phyloP scores from a whole-genome alignment of 1,140 invertebrate genomes.

The Galleria mellonella region DNA sequence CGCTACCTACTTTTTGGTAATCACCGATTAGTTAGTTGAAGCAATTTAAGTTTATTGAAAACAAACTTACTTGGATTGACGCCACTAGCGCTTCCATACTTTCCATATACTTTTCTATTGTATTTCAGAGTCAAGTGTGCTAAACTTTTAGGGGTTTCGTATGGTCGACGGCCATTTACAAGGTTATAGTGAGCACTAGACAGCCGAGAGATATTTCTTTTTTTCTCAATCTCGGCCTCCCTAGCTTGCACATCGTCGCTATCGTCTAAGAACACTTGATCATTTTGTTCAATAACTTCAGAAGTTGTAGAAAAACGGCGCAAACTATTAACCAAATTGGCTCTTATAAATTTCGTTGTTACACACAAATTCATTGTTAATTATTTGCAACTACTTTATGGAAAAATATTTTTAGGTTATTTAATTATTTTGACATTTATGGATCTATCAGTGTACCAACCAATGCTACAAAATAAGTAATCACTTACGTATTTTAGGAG shows the following conservation, averaged over 20 bases:
- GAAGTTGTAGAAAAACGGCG: slow-evolving; percentile 35
- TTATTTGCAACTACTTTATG: slow-evolving; percentile 3
- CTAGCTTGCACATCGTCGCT: slow-evolving; percentile 40
- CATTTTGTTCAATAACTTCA: slow-evolving; percentile 44
- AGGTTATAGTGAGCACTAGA: slow-evolving; percentile 42
- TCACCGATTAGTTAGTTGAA: too few relatives aligned
- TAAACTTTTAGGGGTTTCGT: slow-evolving; percentile 35
- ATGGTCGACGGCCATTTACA: slow-evolving; percentile 41
- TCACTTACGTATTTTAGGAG: too few relatives aligned
- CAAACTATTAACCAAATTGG: slow-evolving; percentile 29
- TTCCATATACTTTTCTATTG: slow-evolving; percentile 60
- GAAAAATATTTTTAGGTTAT: slow-evolving; percentile 4
- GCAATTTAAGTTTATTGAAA: background rate
- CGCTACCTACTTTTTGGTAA: too few relatives aligned
- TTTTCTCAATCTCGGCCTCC: slow-evolving; percentile 52
- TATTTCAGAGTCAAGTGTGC: slow-evolving; percentile 64
- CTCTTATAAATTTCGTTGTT: slow-evolving; percentile 25
- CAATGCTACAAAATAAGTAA: too few relatives aligned
- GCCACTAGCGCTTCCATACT: slow-evolving; percentile 54
- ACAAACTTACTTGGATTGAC: slow-evolving; percentile 56
- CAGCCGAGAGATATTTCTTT: slow-evolving; percentile 52
- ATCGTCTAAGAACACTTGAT: slow-evolving; percentile 49
- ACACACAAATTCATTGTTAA: slow-evolving; percentile 50
- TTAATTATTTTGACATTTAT: background rate
- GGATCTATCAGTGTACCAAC: too few relatives aligned